phyloP scores from a whole-genome alignment of 2,113 vertebrate genomes.

The Seriola quinqueradiata region DNA sequence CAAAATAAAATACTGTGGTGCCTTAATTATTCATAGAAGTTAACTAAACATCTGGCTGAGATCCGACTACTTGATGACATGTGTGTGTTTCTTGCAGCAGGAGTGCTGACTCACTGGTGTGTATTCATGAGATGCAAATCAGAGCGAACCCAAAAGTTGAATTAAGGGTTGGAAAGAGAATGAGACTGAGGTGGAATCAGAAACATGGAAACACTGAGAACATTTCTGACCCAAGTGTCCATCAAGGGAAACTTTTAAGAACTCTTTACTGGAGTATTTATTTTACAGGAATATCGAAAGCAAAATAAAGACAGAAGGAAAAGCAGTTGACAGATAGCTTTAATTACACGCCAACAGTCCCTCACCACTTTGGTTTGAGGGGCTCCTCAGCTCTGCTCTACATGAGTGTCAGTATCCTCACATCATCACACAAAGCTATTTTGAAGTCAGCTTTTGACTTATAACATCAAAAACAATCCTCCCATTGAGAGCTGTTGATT shows the following conservation, averaged over 20 bases:
- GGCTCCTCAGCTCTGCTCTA: too few relatives aligned
- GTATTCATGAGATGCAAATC: slow-evolving; percentile 49
- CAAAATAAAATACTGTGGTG: slow-evolving; percentile 33
- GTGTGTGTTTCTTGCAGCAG: slow-evolving; percentile 8
- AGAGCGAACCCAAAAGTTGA: slow-evolving; percentile 9
- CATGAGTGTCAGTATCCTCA: too few relatives aligned
- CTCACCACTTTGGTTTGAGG: too few relatives aligned
- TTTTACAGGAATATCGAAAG: not conserved
- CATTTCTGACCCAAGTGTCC: slow-evolving; percentile 14
- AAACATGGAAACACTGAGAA: not conserved
- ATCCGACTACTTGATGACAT: not conserved
- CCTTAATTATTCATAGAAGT: slow-evolving; percentile 59
- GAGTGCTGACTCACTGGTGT: slow-evolving; percentile 50
- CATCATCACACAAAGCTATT: too few relatives aligned
- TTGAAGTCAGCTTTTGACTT: too few relatives aligned
- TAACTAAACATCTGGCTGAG: slow-evolving; percentile 24
- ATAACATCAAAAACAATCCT: too few relatives aligned
- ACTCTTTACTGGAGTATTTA: not conserved
- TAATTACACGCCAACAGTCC: too few relatives aligned
- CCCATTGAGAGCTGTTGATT: too few relatives aligned
- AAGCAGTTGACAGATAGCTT: too few relatives aligned
- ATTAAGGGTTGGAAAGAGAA: not conserved
- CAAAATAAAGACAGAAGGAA: too few relatives aligned
- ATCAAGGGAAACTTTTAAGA: too few relatives aligned
- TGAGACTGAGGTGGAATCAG: not conserved